Evolutionary conservation across 2,113 vertebrate species (phyloP).

Genomic region (Bos indicus): DNA sequence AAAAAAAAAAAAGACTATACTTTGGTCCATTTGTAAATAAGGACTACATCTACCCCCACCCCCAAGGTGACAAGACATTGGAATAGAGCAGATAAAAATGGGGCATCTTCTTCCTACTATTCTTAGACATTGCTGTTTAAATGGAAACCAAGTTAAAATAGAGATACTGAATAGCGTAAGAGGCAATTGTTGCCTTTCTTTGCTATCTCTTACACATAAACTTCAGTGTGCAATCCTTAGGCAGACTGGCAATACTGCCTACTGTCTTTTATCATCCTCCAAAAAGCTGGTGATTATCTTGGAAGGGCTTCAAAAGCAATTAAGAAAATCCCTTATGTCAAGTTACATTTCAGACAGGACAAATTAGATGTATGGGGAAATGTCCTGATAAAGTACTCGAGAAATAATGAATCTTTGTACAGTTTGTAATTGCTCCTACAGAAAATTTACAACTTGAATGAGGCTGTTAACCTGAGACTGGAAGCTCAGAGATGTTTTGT

Average conservation of each 20-base stretch:
- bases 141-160: constrained; percentile 20
- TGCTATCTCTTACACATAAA: constrained; percentile 13
- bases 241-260: constrained; percentile 49
- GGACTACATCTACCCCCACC: neutral
- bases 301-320: constrained; percentile 72
- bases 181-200: neutral
- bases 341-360: constrained; percentile 73
- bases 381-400: constrained; percentile 63
- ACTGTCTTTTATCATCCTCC: constrained; percentile 63
- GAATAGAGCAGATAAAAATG: neutral
- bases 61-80: neutral
- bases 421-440: constrained; percentile 65
- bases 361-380: constrained; percentile 68
- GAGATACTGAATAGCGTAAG: neutral
- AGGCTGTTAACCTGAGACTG: constrained; percentile 64
- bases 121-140: neutral
- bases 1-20: neutral
- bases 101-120: neutral
- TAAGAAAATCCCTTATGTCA: constrained; percentile 69
- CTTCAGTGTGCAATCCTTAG: neutral
- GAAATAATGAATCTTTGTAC: constrained; percentile 71
- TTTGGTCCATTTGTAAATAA: constrained; percentile 2
- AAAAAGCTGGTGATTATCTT: constrained; percentile 70
- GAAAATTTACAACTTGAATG: constrained; percentile 64
- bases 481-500: neutral